Conservation (phyloP, 37 sponge, comb jelly and placozoan genomes). For the Diacarnus erythraeanus region DNA sequence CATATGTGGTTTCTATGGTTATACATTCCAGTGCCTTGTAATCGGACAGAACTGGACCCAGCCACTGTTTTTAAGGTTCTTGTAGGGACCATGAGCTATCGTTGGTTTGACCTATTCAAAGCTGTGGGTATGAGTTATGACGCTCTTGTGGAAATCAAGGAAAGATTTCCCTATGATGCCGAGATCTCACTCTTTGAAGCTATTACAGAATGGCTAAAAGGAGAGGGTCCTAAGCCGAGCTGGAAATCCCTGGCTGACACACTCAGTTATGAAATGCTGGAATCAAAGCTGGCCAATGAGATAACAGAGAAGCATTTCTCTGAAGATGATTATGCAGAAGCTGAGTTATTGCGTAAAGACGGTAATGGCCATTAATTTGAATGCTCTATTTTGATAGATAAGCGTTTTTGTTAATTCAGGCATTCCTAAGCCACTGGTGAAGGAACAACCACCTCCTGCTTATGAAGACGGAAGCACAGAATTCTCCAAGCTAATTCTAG, state of each 20-base stretch:
- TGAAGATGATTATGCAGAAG: neutral
- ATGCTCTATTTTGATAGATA: neutral
- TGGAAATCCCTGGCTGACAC: slow-evolving; percentile 17
- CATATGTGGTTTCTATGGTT: neutral
- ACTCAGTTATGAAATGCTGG: slow-evolving; percentile 1
- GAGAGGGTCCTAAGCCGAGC: neutral
- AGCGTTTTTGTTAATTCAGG: neutral
- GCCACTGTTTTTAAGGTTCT: slow-evolving; percentile 5
- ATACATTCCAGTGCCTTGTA: neutral
- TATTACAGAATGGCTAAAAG: slow-evolving; percentile 2
- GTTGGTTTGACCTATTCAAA: slow-evolving; percentile 25
- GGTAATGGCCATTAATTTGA: neutral
- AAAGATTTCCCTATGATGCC: slow-evolving; percentile 11
- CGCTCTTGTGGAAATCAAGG: neutral
- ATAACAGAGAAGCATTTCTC: slow-evolving; percentile 1
- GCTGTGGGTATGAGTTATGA: slow-evolving; percentile 1
- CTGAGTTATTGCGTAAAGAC: neutral
- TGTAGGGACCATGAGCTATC: neutral
- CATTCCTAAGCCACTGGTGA: neutral
- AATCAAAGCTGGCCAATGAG: slow-evolving; percentile 3
- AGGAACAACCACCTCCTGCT: neutral
- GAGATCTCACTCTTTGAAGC: neutral
- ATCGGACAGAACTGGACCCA: slow-evolving; percentile 1
- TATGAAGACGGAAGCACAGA: slow-evolving; percentile 1
- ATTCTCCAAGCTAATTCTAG: slow-evolving; percentile 6